These are phyloP conservation scores for Syngnathus scovelli DNA, from an alignment of 2,113 vertebrate genomes.

Conservation along the genomic window DNA sequence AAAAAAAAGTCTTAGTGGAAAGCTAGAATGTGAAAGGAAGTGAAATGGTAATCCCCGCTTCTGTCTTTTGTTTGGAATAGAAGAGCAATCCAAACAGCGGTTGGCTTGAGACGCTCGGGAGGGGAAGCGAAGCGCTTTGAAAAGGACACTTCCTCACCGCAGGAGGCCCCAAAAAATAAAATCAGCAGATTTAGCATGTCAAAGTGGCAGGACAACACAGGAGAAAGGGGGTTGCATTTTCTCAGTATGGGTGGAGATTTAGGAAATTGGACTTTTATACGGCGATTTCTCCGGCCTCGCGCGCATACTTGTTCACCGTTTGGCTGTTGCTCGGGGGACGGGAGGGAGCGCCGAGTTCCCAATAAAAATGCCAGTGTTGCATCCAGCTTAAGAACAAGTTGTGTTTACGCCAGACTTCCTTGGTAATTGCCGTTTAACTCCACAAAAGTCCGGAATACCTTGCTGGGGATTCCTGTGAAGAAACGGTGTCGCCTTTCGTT, in stretches of 20 bases:
- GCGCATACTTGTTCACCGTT: constrained; percentile 66
- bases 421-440: constrained; percentile 22
- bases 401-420: constrained; percentile 12
- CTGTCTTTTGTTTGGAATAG: constrained; percentile 72
- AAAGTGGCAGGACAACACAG: constrained; percentile 59
- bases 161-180: constrained; percentile 77
- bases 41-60: constrained; percentile 67
- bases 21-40: constrained; percentile 65
- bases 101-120: constrained; percentile 61
- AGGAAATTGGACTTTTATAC: constrained; percentile 61
- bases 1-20: constrained; percentile 55
- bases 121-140: constrained; percentile 72
- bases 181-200: constrained; percentile 79
- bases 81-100: constrained; percentile 74
- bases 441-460: constrained; percentile 18
- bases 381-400: constrained; percentile 24
- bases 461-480: constrained; percentile 38
- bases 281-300: constrained; percentile 36
- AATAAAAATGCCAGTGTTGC: constrained; percentile 52
- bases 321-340: constrained; percentile 72
- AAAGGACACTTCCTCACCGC: constrained; percentile 77
- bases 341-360: constrained; percentile 38
- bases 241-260: constrained; percentile 65
- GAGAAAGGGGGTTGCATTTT: constrained; percentile 56
- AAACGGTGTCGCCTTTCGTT: constrained; percentile 59